Percentiles rank a stretch among this genome's conserved stretches.
Conservation (phyloP, 2,797 vertebrate genomes). For the Clarias fuscus region DNA sequence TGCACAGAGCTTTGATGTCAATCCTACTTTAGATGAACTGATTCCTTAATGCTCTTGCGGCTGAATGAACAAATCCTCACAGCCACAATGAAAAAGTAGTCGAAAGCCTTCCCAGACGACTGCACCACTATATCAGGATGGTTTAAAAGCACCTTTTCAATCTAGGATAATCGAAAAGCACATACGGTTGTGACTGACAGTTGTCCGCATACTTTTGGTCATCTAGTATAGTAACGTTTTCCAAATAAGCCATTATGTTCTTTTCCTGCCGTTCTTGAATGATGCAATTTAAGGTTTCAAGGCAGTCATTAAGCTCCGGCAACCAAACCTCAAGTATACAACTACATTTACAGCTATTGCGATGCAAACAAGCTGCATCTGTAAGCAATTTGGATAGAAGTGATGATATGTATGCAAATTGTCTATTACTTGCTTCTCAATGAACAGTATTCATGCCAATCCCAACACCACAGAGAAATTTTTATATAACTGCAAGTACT, state of each 20-base stretch:
- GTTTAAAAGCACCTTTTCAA: background rate
- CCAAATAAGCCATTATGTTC: background rate
- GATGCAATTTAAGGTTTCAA: slow-evolving; percentile 1
- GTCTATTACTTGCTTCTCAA: background rate
- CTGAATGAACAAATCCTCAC: background rate
- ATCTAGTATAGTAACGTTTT: background rate
- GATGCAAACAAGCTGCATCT: slow-evolving; percentile 16
- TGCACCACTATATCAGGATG: background rate
- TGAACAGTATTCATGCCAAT: background rate
- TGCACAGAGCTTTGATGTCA: no score
- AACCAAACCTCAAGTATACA: background rate
- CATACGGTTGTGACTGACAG: background rate
- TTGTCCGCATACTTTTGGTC: background rate
- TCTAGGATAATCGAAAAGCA: background rate
- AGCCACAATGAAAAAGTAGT: background rate
- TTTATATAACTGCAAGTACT: background rate
- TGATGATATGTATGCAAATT: slow-evolving; percentile 21
- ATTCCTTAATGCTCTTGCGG: background rate
- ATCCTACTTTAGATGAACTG: background rate
- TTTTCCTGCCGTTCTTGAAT: background rate
- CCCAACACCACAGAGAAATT: background rate
- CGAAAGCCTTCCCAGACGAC: background rate
- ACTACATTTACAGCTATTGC: slow-evolving; percentile 10
- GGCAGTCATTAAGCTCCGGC: slow-evolving; percentile 10
- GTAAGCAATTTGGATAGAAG: slow-evolving; percentile 4